A percentile compares a stretch with the other conserved stretches of the same genome.
phyloP scores from a whole-genome alignment of 2,113 vertebrate genomes.

The Sebastes fasciatus region DNA sequence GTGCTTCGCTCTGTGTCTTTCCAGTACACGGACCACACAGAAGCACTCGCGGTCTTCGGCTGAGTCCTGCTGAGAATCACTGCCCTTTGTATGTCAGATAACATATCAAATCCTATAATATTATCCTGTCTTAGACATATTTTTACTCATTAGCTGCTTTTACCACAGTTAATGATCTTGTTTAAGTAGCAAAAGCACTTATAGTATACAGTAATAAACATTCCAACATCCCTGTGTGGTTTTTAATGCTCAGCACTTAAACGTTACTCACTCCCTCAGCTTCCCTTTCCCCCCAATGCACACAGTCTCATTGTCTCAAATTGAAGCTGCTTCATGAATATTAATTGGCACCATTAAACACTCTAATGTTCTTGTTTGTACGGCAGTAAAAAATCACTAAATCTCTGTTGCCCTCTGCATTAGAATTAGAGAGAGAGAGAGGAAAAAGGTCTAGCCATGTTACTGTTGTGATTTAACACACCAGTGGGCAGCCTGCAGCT shows the following conservation, averaged over 20 bases:
- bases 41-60: no score
- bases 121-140: not conserved
- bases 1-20: not conserved
- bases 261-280: constrained; percentile 10
- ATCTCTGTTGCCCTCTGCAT: not conserved
- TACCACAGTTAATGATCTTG: not conserved
- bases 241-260: constrained; percentile 13
- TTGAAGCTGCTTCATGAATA: constrained; percentile 10
- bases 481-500: constrained; percentile 1
- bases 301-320: constrained; percentile 27
- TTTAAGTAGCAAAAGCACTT: not conserved
- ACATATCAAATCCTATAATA: not conserved
- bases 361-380: constrained; percentile 35
- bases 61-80: not conserved
- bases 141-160: not conserved
- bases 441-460: not conserved
- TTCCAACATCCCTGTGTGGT: not conserved
- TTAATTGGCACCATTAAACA: constrained; percentile 27
- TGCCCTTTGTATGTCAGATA: not conserved
- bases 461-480: not conserved
- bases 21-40: not conserved
- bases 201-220: not conserved
- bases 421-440: not conserved
- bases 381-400: not conserved
- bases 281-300: constrained; percentile 7